These are phyloP conservation scores for Daboia siamensis DNA, from an alignment of 2,113 vertebrate species.

Conservation along the genomic window DNA sequence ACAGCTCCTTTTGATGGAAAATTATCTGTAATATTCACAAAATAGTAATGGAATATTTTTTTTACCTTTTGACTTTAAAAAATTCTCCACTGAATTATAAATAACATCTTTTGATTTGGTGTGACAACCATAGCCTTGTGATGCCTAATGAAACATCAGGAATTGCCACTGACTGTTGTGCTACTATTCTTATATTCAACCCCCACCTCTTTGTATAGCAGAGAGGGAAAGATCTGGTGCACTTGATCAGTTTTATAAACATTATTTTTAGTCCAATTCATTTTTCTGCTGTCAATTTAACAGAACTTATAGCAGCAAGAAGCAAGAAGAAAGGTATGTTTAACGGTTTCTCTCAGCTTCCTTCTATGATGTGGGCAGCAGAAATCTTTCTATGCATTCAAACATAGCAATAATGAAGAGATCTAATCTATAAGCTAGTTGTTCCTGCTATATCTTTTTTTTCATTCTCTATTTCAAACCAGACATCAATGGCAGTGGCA, in stretches of 20 bases:
- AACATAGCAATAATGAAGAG: not conserved
- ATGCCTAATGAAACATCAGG: not conserved
- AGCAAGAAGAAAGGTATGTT: not conserved
- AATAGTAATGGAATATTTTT: not conserved
- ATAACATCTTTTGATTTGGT: not conserved
- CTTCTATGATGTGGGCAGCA: not conserved
- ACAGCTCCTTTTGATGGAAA: constrained; percentile 9
- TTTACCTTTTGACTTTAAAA: constrained; percentile 17
- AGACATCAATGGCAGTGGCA: not conserved
- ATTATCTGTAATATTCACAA: not conserved
- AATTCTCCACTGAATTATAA: not conserved
- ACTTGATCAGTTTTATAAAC: not conserved
- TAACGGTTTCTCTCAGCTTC: not conserved
- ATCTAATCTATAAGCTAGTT: not conserved
- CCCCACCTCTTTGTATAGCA: not conserved
- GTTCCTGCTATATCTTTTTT: not conserved
- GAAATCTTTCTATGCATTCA: not conserved
- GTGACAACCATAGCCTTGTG: not conserved
- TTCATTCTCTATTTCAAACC: not conserved
- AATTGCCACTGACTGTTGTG: not conserved
- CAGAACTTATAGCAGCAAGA: not conserved
- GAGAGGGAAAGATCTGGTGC: not conserved
- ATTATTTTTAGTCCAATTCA: not conserved
- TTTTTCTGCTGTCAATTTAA: not conserved
- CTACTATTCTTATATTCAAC: not conserved